phyloP scores from a whole-genome alignment of 2,113 vertebrate species.

The Crypturellus undulatus region DNA sequence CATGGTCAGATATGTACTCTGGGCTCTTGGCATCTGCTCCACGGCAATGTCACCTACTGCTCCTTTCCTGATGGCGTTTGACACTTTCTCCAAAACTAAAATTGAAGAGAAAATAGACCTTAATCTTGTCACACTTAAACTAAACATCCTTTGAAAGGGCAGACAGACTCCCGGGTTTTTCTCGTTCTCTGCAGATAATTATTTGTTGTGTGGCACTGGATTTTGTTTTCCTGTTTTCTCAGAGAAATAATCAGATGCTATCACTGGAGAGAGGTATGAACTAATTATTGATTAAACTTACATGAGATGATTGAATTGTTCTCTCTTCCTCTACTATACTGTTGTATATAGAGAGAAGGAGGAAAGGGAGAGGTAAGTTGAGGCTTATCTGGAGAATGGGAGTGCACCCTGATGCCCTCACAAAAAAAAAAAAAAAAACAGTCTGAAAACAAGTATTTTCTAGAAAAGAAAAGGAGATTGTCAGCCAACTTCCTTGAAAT shows the following conservation, averaged over 20 bases:
- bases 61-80: not conserved
- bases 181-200: not conserved
- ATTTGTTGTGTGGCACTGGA: not conserved
- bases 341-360: not conserved
- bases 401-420: not conserved
- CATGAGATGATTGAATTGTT: not conserved
- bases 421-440: not conserved
- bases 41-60: fast-evolving
- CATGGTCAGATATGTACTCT: not conserved
- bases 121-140: not conserved
- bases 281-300: conserved; percentile 22
- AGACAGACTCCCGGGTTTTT: not conserved
- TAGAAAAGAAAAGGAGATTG: not conserved
- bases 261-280: not conserved
- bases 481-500: not conserved
- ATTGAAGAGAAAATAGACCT: not conserved
- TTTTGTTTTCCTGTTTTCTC: not conserved
- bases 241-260: not conserved
- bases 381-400: not conserved
- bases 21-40: not conserved
- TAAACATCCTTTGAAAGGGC: not conserved
- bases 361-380: not conserved
- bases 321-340: not conserved
- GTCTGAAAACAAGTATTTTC: not conserved
- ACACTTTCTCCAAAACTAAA: not conserved